These are phyloP conservation scores for Momotus momota DNA, from an alignment of 2,797 vertebrate species.

Conservation along the genomic window DNA sequence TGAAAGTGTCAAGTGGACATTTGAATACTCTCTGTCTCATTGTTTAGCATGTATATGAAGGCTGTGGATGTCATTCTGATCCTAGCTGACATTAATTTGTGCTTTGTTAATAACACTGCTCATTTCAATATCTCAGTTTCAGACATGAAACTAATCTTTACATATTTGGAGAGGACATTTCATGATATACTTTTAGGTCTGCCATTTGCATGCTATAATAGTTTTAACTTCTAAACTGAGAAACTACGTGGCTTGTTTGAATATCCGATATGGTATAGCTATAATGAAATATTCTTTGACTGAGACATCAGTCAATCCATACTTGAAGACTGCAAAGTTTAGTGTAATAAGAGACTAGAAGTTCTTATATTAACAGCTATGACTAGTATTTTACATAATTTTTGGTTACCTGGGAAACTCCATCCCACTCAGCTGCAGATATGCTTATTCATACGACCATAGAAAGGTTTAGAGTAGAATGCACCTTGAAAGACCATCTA, in stretches of 20 bases:
- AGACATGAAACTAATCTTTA: neutral
- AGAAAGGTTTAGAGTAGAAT: neutral
- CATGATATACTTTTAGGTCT: neutral
- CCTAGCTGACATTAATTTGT: neutral
- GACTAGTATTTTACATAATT: neutral
- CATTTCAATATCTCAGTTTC: neutral
- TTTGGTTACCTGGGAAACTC: neutral
- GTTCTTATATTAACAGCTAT: neutral
- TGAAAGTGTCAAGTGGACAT: neutral
- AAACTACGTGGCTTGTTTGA: neutral
- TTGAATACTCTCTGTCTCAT: neutral
- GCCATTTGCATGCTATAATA: neutral
- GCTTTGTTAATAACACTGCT: neutral
- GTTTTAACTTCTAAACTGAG: neutral
- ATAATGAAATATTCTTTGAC: neutral
- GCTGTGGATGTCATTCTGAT: neutral
- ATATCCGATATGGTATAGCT: neutral
- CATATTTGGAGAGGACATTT: neutral
- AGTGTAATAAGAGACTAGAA: neutral
- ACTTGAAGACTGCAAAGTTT: neutral
- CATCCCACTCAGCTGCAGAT: neutral
- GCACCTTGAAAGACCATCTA: neutral
- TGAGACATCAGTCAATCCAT: neutral
- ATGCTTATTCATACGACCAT: neutral
- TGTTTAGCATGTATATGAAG: neutral